Evolutionary conservation across 2,888 invertebrate genomes (phyloP), one percentile per base, ranked within the genome.

Genomic region (Epistrophe grossulariae): DNA sequence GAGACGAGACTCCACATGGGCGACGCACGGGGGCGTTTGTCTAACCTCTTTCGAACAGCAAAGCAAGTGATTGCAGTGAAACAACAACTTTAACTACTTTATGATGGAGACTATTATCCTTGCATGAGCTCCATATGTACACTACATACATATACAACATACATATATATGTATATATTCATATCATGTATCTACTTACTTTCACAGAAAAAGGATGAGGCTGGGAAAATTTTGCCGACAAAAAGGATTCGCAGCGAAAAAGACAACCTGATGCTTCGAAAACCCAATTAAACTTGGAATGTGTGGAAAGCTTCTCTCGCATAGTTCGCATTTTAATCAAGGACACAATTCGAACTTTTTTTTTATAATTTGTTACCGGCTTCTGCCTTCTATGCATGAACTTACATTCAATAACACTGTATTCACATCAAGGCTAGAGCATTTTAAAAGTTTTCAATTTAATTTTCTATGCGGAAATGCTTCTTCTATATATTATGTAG

Each of bases 271-370:
- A 87, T 87, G 87, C 87, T 87, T 82, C 79, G 79, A 79, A 87
- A 83, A 87, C 82, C 87, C 87, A 87, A 87, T 87, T 87, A 87
- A 87, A 87, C 48, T 87, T 83, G 87, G 79, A 83, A 87, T 87
- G 79, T 83, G 79, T 79, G 83, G 72, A 76, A 76, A 64, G 72
- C 71, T 74, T 74, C 71, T 64, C 68, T 74, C 76, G 79, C 87
- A 83, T 83, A 82, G 83, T 87, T 87, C 83, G 68, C 72, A 79
- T 82, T 85, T 85, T 85, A 83, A 87, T 87, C 87, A 76, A 79
- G 87, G 87, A 83, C 87, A 87, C 87, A 79, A 76, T 87, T 83
- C 76, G 82, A 87, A 87, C 71, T 78, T 83, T 83, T 83, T 87
- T 87, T 57, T 38, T 71, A 15, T 78, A 57, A 64, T 71, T 70